Conservation (phyloP, 2,888 invertebrate species). For the Portevinia maculata region DNA sequence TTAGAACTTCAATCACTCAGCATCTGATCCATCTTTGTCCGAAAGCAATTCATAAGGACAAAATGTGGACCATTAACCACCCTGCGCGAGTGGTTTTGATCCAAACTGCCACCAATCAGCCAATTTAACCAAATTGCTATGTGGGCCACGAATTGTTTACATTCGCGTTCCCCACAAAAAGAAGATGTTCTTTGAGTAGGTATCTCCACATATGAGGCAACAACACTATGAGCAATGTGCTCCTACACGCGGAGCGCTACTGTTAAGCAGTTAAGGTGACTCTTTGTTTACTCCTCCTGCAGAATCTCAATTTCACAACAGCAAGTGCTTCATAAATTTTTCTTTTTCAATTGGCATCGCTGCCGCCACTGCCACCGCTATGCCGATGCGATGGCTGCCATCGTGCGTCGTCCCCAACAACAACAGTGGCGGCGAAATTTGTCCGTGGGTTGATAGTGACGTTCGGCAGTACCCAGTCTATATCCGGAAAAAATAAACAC, state of each 20-base stretch:
- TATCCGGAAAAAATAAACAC: slow-evolving; percentile 60
- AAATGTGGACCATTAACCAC: slow-evolving; percentile 35
- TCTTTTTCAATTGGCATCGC: slow-evolving; percentile 53
- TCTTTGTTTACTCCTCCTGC: slow-evolving; percentile 66
- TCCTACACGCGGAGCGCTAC: slow-evolving; percentile 29
- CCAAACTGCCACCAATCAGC: slow-evolving; percentile 45
- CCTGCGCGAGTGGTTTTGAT: slow-evolving; percentile 42
- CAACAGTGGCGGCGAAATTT: slow-evolving; percentile 2
- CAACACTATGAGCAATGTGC: slow-evolving; percentile 6
- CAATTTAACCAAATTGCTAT: slow-evolving; percentile 45
- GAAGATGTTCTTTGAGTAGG: not conserved
- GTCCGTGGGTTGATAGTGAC: not conserved
- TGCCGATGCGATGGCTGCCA: not conserved
- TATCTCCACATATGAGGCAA: slow-evolving; percentile 17
- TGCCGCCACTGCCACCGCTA: not conserved
- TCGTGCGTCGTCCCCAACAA: slow-evolving; percentile 7
- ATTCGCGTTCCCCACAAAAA: slow-evolving; percentile 9
- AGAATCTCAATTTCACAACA: slow-evolving; percentile 65
- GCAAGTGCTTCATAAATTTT: slow-evolving; percentile 67
- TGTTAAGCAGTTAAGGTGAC: slow-evolving; percentile 56
- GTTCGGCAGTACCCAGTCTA: slow-evolving; percentile 3
- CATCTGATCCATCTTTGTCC: not conserved
- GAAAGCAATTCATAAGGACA: slow-evolving; percentile 32
- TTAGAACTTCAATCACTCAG: slow-evolving; percentile 13
- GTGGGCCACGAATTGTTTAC: slow-evolving; percentile 50